Evolutionary conservation across 2,888 invertebrate genomes (phyloP), one percentile per base, ranked within the genome.

Genomic region (Eledone cirrhosa): DNA sequence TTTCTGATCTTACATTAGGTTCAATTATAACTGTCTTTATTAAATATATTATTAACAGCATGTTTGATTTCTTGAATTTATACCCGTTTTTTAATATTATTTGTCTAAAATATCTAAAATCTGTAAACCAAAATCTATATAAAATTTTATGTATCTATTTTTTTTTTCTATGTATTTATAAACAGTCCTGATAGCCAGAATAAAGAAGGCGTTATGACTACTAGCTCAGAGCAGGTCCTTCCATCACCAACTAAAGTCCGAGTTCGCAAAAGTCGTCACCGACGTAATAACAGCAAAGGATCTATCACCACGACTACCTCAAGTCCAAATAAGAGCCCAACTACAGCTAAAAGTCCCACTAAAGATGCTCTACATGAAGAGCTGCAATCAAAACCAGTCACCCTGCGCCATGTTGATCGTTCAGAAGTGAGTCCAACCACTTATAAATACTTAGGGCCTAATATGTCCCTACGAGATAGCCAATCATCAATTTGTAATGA

Each of bases 211-310:
- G 84, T 86, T 69, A 84, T 86, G 82, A 85, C 84, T 22, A 86
- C 87, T 29, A 88, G 87, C 77, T 86, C 87, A 14, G 87, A 87
- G 72, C 85, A 85, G 41, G 85, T 85, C 53, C 85, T 86, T 79
- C 87, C 86, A 33, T 88, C 88, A 47, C 88, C 89, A 13, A 86
- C 87, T 78, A 87, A 88, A 83, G 83, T 87, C 80, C 82, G 88
- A 75, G 87, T 87, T 77, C 85, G 90, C 48, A 90, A 90, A 79
- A 87, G 85, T 22, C 86, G 90, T 19, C 90, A 90, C 83, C 87
- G 90, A 48, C 87, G 90, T 72, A 88, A 84, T 82, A 88, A 89
- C 83, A 90, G 89, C 81, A 88, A 89, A 69, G 90, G 89, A 59
- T 86, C 88, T 22, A 82, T 86, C 77, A 86, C 85, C 80, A 86